Evolutionary conservation across 1,140 invertebrate species (phyloP).

Genomic region (Rhyzopertha dominica): DNA sequence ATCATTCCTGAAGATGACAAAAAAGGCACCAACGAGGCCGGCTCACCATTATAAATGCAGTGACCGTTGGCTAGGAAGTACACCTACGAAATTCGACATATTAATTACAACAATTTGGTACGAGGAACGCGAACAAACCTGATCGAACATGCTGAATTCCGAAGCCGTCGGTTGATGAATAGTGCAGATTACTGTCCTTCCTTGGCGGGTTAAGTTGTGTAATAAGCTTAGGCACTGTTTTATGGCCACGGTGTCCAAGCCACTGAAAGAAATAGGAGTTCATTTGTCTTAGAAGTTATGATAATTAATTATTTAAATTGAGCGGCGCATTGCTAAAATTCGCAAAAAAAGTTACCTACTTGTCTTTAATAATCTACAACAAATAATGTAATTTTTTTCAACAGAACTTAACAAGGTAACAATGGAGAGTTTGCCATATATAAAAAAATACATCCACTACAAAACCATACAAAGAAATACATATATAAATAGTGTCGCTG

Average conservation of each 20-base stretch:
- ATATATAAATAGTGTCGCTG: too few relatives aligned
- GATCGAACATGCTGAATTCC: constrained; percentile 73
- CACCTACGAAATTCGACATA: constrained; percentile 48
- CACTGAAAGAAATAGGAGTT: constrained; percentile 57
- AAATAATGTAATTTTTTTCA: too few relatives aligned
- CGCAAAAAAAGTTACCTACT: too few relatives aligned
- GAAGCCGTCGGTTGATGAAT: constrained; percentile 81
- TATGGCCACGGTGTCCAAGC: constrained; percentile 68
- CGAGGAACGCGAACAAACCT: too few relatives aligned
- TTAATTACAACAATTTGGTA: too few relatives aligned
- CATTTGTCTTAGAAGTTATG: neutral
- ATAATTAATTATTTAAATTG: neutral
- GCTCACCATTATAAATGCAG: constrained; percentile 73
- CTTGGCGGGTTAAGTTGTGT: constrained; percentile 53
- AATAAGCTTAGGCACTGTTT: constrained; percentile 50
- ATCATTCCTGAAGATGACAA: constrained; percentile 57
- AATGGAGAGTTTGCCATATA: too few relatives aligned
- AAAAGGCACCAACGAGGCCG: constrained; percentile 64
- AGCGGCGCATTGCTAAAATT: neutral
- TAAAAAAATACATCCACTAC: too few relatives aligned
- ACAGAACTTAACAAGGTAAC: too few relatives aligned
- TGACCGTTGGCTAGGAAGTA: constrained; percentile 61
- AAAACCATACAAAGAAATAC: too few relatives aligned
- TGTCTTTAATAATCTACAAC: too few relatives aligned
- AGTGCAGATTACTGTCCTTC: constrained; percentile 73